phyloP scores from a whole-genome alignment of 2,113 vertebrate genomes.

The Chloroceryle aenea region DNA sequence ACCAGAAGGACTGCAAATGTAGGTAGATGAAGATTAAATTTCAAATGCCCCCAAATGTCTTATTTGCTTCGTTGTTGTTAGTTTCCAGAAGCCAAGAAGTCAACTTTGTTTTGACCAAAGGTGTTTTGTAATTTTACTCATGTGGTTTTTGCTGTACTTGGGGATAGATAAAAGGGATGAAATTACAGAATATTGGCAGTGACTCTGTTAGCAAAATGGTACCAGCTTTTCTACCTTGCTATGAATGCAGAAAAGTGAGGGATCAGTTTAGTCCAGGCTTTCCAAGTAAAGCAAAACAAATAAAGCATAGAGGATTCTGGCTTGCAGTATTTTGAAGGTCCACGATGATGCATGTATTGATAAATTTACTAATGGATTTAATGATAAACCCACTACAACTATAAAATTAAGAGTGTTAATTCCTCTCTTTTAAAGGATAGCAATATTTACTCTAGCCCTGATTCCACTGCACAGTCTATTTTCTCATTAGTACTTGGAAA shows the following conservation, averaged over 20 bases:
- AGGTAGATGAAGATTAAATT: slow-evolving; percentile 82
- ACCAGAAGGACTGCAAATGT: slow-evolving; percentile 98
- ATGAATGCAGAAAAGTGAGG: not conserved
- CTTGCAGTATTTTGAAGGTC: not conserved
- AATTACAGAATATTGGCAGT: not conserved
- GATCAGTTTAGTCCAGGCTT: not conserved
- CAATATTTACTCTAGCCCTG: not conserved
- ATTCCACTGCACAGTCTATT: not conserved
- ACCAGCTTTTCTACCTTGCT: not conserved
- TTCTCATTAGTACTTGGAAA: not conserved
- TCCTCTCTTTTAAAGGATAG: not conserved
- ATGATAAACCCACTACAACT: not conserved
- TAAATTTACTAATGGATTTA: not conserved
- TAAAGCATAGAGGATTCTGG: not conserved
- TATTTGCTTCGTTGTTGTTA: slow-evolving; percentile 34
- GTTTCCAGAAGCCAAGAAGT: not conserved
- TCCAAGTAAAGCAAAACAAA: not conserved
- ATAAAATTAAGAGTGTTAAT: not conserved
- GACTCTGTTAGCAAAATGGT: not conserved
- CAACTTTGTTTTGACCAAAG: not conserved
- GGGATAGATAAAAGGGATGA: not conserved
- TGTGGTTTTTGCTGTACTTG: not conserved
- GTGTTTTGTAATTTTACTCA: not conserved
- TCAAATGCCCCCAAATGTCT: slow-evolving; percentile 20
- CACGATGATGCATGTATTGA: not conserved